Percentiles rank a stretch among this genome's conserved stretches.
These are phyloP conservation scores for Myzus persicae DNA, from an alignment of 1,140 invertebrate species.

Conservation along the genomic window DNA sequence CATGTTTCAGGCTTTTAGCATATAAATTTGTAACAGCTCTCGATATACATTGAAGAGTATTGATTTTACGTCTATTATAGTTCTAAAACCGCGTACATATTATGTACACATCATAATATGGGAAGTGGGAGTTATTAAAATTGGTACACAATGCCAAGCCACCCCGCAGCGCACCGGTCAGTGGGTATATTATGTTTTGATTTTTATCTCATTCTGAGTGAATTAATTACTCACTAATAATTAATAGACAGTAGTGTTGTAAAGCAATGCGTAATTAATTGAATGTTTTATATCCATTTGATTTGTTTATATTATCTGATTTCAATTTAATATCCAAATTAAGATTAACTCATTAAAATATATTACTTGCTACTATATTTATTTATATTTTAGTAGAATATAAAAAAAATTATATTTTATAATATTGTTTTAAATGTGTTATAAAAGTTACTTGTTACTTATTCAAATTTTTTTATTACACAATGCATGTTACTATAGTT, in stretches of 20 bases:
- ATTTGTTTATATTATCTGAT: neutral
- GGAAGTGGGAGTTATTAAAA: neutral
- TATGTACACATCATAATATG: neutral
- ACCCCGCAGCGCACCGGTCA: too few relatives aligned
- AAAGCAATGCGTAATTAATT: neutral
- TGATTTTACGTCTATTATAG: conserved; percentile 2
- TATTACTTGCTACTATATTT: neutral
- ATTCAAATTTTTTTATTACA: too few relatives aligned
- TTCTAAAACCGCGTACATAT: neutral
- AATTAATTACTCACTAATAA: neutral
- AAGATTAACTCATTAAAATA: neutral
- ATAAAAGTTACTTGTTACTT: neutral
- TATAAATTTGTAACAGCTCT: neutral
- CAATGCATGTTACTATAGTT: neutral
- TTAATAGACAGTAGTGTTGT: neutral
- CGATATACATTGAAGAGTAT: neutral
- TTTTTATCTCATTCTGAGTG: neutral
- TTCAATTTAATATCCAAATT: neutral
- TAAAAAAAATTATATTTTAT: neutral
- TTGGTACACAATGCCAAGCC: neutral
- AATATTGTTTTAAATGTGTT: too few relatives aligned
- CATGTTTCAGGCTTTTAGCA: neutral
- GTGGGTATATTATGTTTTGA: neutral
- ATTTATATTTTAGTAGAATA: neutral
- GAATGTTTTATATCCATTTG: neutral